phyloP scores from a whole-genome alignment of 1,140 invertebrate species.

The Philaenus spumarius region DNA sequence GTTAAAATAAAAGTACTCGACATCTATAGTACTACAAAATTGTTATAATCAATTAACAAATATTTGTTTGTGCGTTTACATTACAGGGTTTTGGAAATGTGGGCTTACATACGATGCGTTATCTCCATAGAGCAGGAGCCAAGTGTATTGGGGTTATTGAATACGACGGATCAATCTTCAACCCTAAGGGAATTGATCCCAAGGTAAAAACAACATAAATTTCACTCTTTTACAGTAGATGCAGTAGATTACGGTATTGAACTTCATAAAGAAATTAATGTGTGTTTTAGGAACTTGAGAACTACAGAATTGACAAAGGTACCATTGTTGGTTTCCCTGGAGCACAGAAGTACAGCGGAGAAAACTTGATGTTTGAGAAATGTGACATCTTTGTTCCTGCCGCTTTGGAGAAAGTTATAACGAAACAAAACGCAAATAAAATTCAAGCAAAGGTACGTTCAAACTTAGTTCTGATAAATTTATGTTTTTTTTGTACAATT shows the following conservation, averaged over 20 bases:
- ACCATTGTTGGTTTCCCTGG: constrained; percentile 92
- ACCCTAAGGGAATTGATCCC: constrained; percentile 93
- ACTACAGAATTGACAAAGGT: constrained; percentile 81
- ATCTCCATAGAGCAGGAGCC: constrained; percentile 91
- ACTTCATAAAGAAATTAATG: no score
- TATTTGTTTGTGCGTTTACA: no score
- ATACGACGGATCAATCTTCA: constrained; percentile 87
- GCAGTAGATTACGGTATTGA: no score
- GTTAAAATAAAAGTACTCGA: no score
- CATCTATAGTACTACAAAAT: no score
- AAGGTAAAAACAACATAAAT: constrained; percentile 57
- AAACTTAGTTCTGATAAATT: not conserved
- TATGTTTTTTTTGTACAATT: no score
- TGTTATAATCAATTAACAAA: no score
- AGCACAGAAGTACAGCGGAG: constrained; percentile 78
- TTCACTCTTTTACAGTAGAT: no score
- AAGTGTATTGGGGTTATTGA: constrained; percentile 93
- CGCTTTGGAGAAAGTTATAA: constrained; percentile 95
- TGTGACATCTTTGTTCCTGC: constrained; percentile 98
- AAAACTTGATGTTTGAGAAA: constrained; percentile 85
- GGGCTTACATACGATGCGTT: constrained; percentile 96
- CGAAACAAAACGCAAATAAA: constrained; percentile 82
- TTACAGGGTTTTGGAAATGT: constrained; percentile 96
- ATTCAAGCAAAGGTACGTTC: constrained; percentile 79
- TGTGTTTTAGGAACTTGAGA: constrained; percentile 59